Evolutionary conservation across 1,140 invertebrate genomes (phyloP).

Genomic region (Brachionus angularis): DNA sequence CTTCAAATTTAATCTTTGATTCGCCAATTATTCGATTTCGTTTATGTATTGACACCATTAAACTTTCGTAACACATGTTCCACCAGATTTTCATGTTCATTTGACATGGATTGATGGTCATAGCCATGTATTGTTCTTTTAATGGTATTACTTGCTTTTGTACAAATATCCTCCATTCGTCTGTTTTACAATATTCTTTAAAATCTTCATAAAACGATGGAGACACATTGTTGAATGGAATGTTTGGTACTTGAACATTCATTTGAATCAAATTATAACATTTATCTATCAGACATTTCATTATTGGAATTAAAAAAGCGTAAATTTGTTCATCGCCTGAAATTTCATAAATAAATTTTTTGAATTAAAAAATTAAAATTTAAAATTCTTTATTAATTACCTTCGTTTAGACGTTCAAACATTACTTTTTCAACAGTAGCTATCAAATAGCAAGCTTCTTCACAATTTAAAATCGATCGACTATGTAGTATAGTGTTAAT

Average conservation of each 20-base stretch:
- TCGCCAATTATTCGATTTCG: slow-evolving; percentile 62
- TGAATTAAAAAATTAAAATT: slow-evolving; percentile 13
- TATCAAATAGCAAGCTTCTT: slow-evolving; percentile 62
- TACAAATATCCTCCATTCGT: slow-evolving; percentile 64
- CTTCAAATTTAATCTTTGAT: slow-evolving; percentile 64
- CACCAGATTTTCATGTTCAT: slow-evolving; percentile 62
- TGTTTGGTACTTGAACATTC: slow-evolving; percentile 60
- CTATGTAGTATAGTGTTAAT: slow-evolving; percentile 64
- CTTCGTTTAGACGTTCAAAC: slow-evolving; percentile 48
- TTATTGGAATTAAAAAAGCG: slow-evolving; percentile 65
- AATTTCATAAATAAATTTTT: slow-evolving; percentile 21
- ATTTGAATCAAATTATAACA: slow-evolving; percentile 60
- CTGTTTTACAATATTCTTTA: slow-evolving; percentile 60
- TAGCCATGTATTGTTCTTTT: slow-evolving; percentile 45
- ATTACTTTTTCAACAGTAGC: slow-evolving; percentile 52
- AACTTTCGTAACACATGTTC: slow-evolving; percentile 63
- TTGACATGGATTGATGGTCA: slow-evolving; percentile 41
- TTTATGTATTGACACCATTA: slow-evolving; percentile 63
- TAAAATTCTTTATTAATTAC: slow-evolving; percentile 50
- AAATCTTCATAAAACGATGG: slow-evolving; percentile 66
- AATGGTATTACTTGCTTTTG: slow-evolving; percentile 53
- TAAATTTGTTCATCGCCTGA: slow-evolving; percentile 61
- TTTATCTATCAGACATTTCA: slow-evolving; percentile 66
- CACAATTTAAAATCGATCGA: slow-evolving; percentile 59
- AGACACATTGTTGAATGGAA: slow-evolving; percentile 61